A percentile compares a stretch with the other conserved stretches of the same genome.
These are phyloP conservation scores for Pantherophis vulpinus DNA, from an alignment of 2,797 vertebrate species.

Conservation along the genomic window DNA sequence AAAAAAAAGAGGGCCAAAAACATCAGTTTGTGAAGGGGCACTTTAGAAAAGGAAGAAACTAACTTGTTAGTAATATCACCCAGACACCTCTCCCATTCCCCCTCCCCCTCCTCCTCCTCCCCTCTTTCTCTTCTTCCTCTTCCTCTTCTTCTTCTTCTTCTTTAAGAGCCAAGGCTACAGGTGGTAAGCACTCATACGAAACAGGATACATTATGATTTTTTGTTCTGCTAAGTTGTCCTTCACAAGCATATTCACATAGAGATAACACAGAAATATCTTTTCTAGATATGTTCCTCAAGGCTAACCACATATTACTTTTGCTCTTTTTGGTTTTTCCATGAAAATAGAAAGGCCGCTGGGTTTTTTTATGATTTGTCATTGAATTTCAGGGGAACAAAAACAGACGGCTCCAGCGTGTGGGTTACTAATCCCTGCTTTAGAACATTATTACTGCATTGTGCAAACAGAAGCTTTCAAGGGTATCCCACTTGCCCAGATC, in stretches of 20 bases:
- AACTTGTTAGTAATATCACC: background rate
- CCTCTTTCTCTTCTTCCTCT: background rate
- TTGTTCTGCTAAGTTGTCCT: background rate
- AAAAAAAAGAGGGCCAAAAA: background rate
- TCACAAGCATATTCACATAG: background rate
- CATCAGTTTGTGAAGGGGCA: background rate
- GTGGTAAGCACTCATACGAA: background rate
- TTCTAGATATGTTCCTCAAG: background rate
- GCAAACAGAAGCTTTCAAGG: background rate
- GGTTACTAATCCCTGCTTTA: background rate
- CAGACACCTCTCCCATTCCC: background rate
- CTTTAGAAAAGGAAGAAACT: background rate
- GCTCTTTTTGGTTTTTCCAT: background rate
- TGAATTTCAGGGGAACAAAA: background rate
- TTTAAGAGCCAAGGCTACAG: background rate
- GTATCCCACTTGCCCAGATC: background rate
- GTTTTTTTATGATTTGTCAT: background rate
- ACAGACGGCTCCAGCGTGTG: background rate
- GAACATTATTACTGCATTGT: background rate
- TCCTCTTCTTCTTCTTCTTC: background rate
- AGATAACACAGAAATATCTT: background rate
- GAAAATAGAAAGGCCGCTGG: background rate
- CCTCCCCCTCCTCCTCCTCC: background rate
- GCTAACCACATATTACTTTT: background rate
- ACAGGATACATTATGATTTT: background rate